Base-by-base conservation (phyloP, 2,113 vertebrate genomes). In the Proteles cristata region DNA sequence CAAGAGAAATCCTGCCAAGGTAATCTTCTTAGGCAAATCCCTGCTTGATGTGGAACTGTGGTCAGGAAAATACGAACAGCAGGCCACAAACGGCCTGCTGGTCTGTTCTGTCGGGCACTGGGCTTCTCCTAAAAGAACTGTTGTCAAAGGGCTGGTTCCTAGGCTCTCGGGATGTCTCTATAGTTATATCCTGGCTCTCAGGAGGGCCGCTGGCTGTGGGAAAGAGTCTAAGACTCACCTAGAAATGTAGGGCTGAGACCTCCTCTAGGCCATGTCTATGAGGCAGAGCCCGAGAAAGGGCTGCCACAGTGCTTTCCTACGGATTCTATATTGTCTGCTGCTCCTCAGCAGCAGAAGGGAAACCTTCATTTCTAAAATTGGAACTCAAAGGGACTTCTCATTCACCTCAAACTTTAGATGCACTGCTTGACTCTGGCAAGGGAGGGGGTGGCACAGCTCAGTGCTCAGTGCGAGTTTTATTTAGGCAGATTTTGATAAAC, bases 11-110 rank as follows among this genome's bases (percentile, higher is more conserved):
- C 31, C 89, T 93, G 25, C 73, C 79, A 92, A 81, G 55, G 69
- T 96, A 97, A 97, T 96, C 93, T 89, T 96, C 90, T 95, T 92
- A 96, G 68, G 83, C 77, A 97, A 97, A 96, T 93, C 93, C 31
- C 80, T 94, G 65, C 96, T 90, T 93, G 74, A 95, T 96, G 69
- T 84, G 71, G 16, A 94, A 11, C 45, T 73, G 35, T 35, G 35
- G 96, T 43, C 93, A 71, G 65, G 50, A 83, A 97, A 97, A 76
- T 76, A 83, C 28, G 63, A 96, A 7, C 82, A 82, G 35, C 61
- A 79, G 31, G 68, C 15, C 58, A 6, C 31, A 39, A 2, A 4
- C 31, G 48, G 9, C 65, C 69, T 83, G 7, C 85, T 74, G 82
- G 39, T 68, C 19, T 94, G 3, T 58, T 83, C 82, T 93, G 16